Evolutionary conservation across 2,113 vertebrate species (phyloP), one percentile per base, ranked within the genome.

Genomic region (Pipra filicauda): DNA sequence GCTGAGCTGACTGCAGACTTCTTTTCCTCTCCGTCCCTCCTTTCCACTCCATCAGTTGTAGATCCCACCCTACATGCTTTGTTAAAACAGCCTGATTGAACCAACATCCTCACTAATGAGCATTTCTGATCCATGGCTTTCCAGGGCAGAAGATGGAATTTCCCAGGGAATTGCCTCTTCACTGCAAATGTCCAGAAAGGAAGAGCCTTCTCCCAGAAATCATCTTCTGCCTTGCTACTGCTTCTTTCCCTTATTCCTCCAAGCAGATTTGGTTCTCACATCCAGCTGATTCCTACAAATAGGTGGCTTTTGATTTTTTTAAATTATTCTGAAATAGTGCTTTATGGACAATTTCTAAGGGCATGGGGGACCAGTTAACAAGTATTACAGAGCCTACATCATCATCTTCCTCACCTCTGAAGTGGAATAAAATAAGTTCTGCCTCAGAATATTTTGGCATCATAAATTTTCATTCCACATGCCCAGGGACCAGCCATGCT

Each of bases 401-500:
- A 51, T 51, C 2, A 30, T 73, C 59, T 72, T 83, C 44, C 33
- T 88, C 17, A 46, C 2, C 11, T 35, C 14, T 37, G 39, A 18
- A 20, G 8, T 51, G 57, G 54, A 86, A 80, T 59, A 71, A 85
- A 90, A 8, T 37, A 69, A 41, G 39, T 39, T 57, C 39, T 85
- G 33, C 7, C 33, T 89, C 61, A 31, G 28, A 80, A 14, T 30
- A 72, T 82, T 75, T 67, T 93, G 70, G 28, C 65, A 91, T 54
- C 52, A 48, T 22, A 41, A 44, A 30, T 18, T 65, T 79, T 62
- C 15, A 65, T 46, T 76, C 54, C 62, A 19, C 9, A 0, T 52
- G 27, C 27, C 31, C 57, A 65, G n/a, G 24, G 43, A 79, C 10
- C 49, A 23, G 49, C 35, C 67, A 70, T 0, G 0, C 22, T 1